These are phyloP conservation scores for Apistogramma diplotaenia DNA, from an alignment of 2,113 vertebrate species.

Conservation along the genomic window DNA sequence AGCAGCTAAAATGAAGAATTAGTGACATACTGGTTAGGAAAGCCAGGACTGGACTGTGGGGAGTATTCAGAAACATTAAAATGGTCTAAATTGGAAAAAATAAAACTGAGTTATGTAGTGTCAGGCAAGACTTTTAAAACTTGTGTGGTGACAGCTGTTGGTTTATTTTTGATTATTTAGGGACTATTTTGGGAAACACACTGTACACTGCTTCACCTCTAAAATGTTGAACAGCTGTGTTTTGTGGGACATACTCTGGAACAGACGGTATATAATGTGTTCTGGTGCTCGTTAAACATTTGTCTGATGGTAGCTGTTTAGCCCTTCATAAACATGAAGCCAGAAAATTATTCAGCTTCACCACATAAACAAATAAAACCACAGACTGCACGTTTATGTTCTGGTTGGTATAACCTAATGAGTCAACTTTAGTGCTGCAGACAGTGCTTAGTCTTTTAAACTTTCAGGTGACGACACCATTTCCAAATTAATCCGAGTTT, in stretches of 20 bases:
- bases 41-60: neutral
- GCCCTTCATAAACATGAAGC: neutral
- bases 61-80: neutral
- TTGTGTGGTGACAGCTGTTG: neutral
- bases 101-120: neutral
- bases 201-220: neutral
- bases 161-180: neutral
- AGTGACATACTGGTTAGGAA: neutral
- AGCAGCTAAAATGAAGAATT: neutral
- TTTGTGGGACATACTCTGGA: neutral
- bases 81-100: neutral
- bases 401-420: neutral
- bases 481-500: neutral
- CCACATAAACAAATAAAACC: neutral
- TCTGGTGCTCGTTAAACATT: neutral
- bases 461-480: neutral
- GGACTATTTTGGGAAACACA: neutral
- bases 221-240: neutral
- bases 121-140: neutral
- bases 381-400: neutral
- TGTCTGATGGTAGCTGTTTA: neutral
- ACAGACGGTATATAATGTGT: neutral
- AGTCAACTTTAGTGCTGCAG: neutral
- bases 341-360: neutral
- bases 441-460: neutral